Evolutionary conservation across 2,113 vertebrate genomes (phyloP), one percentile per base, ranked within the genome.

Genomic region (Phylloscopus trochilus): DNA sequence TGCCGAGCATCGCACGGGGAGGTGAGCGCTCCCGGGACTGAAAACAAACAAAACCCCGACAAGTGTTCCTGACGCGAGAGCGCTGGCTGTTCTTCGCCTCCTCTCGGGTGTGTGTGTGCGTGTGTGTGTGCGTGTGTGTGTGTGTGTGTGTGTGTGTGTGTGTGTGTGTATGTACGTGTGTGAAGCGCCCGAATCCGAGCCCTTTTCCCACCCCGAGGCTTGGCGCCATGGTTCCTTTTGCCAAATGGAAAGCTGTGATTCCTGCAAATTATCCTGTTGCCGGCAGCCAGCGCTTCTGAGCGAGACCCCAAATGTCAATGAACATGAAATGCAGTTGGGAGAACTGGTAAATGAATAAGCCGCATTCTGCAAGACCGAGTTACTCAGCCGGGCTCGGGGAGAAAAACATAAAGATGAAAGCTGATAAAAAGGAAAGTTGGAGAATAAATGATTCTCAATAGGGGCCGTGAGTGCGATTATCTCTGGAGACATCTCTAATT

Each of bases 401-500:
- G 90, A 63, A 86, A 73, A 74, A 51, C 83, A 15, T 56, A 47
- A 62, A 91, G 90, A 75, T 91, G 77, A 78, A 81, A 92, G 31
- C 66, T 73, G 77, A 17, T 87, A 56, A 91, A 89, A 90, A 68
- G 26, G 84, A 91, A 95, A 93, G 84, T 83, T 82, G 30, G 81
- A 75, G 68, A 84, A 89, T 60, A 93, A 95, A 87, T 80, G 89
- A 55, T 79, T 91, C 94, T 79, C 91, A 82, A 52, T 56, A 67
- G 91, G 82, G 74, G 80, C 80, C 7, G 10, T 44, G 90, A 84
- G 87, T 77, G 89, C 87, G 91, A 87, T 93, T 88, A 72, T 90
- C 83, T 93, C 83, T 72, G 80, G 89, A 93, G 91, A 95, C 91
- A 91, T 95, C 87, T 86, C 85, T 95, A 87, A 93, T 89, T 92